These are phyloP conservation scores for Oceanodroma leucorhoa DNA, from an alignment of 2,797 vertebrate genomes.

Conservation along the genomic window DNA sequence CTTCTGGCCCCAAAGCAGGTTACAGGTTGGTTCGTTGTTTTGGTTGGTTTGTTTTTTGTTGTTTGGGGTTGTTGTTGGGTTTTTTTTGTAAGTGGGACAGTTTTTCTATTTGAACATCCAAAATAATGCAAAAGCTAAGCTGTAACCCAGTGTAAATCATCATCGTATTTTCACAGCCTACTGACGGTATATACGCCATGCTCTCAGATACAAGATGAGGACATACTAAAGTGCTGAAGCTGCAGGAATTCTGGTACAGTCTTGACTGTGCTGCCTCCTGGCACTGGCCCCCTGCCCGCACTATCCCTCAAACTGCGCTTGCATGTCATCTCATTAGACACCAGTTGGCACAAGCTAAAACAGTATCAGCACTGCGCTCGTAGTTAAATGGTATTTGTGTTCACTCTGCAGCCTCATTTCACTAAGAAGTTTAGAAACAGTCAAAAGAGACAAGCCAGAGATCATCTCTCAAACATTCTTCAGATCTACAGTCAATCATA, in stretches of 20 bases:
- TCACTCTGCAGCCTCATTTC: background rate
- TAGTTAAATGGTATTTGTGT: background rate
- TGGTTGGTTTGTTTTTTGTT: background rate
- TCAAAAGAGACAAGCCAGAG: background rate
- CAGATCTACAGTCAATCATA: background rate
- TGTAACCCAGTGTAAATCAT: rapidly evolving
- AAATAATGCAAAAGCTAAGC: background rate
- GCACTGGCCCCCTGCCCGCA: background rate
- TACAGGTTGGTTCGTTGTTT: too few relatives aligned
- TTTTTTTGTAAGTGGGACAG: background rate
- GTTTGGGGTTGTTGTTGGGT: background rate
- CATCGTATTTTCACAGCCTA: background rate
- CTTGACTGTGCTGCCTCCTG: background rate
- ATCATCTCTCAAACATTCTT: background rate
- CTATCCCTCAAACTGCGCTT: background rate
- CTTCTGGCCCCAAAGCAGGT: background rate
- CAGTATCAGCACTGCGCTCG: background rate
- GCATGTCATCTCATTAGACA: background rate
- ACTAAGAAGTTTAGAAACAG: background rate
- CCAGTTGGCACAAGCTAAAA: background rate
- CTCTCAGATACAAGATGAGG: background rate
- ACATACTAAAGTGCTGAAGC: background rate
- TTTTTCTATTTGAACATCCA: background rate
- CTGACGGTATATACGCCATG: background rate
- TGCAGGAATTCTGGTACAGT: background rate